Base-by-base conservation (phyloP, 2,888 invertebrate species). In the Bembecia ichneumoniformis region DNA sequence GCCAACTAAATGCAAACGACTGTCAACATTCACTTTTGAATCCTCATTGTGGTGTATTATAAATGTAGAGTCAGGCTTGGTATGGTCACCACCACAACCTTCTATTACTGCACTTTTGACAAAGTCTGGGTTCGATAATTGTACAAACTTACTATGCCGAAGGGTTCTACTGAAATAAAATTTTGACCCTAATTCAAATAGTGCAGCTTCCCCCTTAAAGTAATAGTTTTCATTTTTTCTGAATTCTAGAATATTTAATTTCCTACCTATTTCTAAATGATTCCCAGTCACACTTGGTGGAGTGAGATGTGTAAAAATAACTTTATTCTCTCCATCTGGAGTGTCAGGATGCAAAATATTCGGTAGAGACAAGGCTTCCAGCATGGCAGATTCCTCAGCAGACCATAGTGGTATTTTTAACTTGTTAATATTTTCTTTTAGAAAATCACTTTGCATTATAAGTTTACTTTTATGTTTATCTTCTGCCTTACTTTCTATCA, bases 111-210 rank as follows among this genome's bases (percentile, higher is more conserved):
- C 77, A 66, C 93, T 93, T 50, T 93, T 90, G 3, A 90, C 89
- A 78, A 96, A 95, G 77, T 96, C 95, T 0, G 94, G 89, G 71
- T 94, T 94, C 0, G 92, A 90, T 60, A 93, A 91, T 63, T 91
- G 91, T 0, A 88, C 68, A 65, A 90, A 93, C n/a, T 88, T 77
- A 10, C 77, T 71, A 1, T 87, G 73, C 16, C 81, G 74, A 11
- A 88, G 62, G 10, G 75, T 58, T 3, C 77, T 67, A 49, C 71
- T 82, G 51, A 90, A 87, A 62, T 87, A 88, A 71, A 89, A 88
- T 58, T 90, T 78, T 11, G 89, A 71, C 15, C 88, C 89, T 9
- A 92, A 75, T 75, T 95, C 95, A 67, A 93, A 94, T 13, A 91
- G 59, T 0, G 93, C 93, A 0, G 92, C 93, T 52, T 93, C 90